Percentiles rank a stretch among this genome's conserved stretches.
These are phyloP conservation scores for Arenaria interpres DNA, from an alignment of 2,113 vertebrate genomes.

Conservation along the genomic window DNA sequence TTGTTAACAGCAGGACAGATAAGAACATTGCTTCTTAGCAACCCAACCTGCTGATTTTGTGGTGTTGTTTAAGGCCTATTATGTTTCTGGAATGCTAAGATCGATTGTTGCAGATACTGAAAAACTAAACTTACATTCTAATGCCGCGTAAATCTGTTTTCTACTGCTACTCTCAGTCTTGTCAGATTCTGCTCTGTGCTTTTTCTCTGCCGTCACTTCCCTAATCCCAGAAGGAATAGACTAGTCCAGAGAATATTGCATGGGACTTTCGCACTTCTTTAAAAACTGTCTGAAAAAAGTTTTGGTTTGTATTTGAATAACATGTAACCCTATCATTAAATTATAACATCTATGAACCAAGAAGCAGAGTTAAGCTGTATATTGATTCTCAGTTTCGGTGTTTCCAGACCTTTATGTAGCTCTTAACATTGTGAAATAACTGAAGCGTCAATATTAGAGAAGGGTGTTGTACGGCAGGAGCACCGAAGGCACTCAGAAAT, in stretches of 20 bases:
- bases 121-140: not conserved
- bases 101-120: not conserved
- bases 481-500: not conserved
- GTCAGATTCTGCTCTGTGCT: not conserved
- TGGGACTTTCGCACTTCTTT: not conserved
- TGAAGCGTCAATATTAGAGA: not conserved
- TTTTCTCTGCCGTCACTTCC: not conserved
- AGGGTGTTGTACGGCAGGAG: not conserved
- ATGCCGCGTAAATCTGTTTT: not conserved
- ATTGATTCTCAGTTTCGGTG: not conserved
- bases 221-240: not conserved
- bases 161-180: not conserved
- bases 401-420: not conserved
- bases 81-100: not conserved
- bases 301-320: not conserved
- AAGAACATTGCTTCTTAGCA: not conserved
- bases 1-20: not conserved
- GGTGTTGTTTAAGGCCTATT: not conserved
- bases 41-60: not conserved
- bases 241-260: not conserved
- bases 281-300: not conserved
- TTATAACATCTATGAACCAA: not conserved
- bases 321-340: not conserved
- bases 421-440: not conserved
- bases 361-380: slow-evolving; percentile 8